Conservation (phyloP, 1,140 invertebrate genomes). For the Scylla paramamosain region DNA sequence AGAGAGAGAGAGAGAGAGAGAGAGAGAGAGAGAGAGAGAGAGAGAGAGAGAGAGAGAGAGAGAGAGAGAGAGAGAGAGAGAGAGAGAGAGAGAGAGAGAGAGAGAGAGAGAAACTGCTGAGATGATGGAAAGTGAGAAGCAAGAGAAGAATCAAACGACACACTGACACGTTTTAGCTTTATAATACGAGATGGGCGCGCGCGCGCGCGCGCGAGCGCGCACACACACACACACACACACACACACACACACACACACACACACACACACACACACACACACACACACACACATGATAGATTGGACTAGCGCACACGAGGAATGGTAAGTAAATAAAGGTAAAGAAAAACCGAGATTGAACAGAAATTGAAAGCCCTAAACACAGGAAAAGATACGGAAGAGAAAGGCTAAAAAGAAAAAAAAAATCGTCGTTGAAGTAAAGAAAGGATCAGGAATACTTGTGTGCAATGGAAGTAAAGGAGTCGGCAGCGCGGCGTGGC, state of each 20-base stretch:
- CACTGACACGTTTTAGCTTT: not conserved
- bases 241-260: too few species aligned
- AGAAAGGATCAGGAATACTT: too few species aligned
- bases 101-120: not conserved
- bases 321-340: too few species aligned
- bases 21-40: conserved; percentile 20
- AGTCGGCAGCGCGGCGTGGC: too few species aligned
- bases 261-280: not conserved
- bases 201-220: too few species aligned
- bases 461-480: too few species aligned
- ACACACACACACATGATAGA: not conserved
- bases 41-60: conserved; percentile 20
- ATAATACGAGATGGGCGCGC: not conserved
- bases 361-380: too few species aligned
- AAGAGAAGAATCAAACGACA: not conserved
- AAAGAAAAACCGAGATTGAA: too few species aligned
- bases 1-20: conserved; percentile 20
- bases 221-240: too few species aligned
- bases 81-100: conserved; percentile 20
- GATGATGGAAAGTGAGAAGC: not conserved
- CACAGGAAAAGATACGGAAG: too few species aligned
- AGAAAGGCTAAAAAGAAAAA: too few species aligned
- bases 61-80: conserved; percentile 20
- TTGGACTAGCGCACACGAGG: not conserved
- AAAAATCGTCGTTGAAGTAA: too few species aligned